Percentiles rank a stretch among this genome's conserved stretches.
phyloP scores from a whole-genome alignment of 2,888 invertebrate species.

The Dolichomitus sp. region DNA sequence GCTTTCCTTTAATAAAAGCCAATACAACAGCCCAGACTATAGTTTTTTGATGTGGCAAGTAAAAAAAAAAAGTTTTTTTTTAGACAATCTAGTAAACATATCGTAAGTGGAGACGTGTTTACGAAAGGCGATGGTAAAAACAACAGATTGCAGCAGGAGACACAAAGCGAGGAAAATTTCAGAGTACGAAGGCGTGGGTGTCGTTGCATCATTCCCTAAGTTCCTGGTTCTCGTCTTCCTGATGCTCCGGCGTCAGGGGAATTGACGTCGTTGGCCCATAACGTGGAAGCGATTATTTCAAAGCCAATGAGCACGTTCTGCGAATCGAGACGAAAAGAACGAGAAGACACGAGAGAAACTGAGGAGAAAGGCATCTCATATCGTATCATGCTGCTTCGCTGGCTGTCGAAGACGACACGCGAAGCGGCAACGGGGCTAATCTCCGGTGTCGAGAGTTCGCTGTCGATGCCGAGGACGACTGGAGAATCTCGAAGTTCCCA shows the following conservation, averaged over 20 bases:
- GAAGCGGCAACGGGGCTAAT: slow-evolving; percentile 73
- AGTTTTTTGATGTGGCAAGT: no score
- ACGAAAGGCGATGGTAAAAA: neutral
- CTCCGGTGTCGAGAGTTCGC: slow-evolving; percentile 70
- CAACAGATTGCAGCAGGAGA: neutral
- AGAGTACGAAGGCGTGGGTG: neutral
- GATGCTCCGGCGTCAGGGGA: neutral
- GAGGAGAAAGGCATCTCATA: slow-evolving; percentile 76
- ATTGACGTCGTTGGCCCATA: slow-evolving; percentile 5
- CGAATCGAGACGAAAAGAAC: slow-evolving; percentile 20
- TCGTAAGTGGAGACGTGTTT: no score
- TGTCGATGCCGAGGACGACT: slow-evolving; percentile 59
- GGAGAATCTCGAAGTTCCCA: slow-evolving; percentile 37
- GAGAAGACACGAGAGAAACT: slow-evolving; percentile 32
- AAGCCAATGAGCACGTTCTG: slow-evolving; percentile 79
- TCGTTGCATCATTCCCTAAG: neutral
- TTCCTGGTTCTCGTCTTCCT: neutral
- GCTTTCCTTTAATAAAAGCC: no score
- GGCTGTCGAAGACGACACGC: slow-evolving; percentile 76
- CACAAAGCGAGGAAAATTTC: slow-evolving; percentile 1
- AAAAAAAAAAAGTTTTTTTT: no score
- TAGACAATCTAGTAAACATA: no score
- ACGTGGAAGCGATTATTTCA: slow-evolving; percentile 78
- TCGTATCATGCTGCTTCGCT: slow-evolving; percentile 82
- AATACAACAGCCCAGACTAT: no score